A percentile compares a stretch with the other conserved stretches of the same genome.
These are phyloP conservation scores for Palythoa grandiflora DNA, from an alignment of 92 coral and sea anemone species.

Conservation along the genomic window DNA sequence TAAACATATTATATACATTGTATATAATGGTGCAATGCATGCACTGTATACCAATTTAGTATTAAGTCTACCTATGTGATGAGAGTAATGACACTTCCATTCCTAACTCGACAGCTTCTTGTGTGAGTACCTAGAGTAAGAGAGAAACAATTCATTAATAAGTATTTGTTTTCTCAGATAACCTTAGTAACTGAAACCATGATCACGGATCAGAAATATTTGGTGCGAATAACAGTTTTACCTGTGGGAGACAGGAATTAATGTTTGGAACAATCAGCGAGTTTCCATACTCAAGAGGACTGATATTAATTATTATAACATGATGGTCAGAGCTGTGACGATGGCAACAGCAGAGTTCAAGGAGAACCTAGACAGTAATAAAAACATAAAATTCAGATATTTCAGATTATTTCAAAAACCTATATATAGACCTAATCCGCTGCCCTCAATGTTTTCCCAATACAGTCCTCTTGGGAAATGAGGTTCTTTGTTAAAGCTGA, in stretches of 20 bases:
- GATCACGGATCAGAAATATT: neutral
- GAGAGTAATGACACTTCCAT: constrained; percentile 82
- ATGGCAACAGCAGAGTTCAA: constrained; percentile 78
- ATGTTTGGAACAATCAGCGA: constrained; percentile 85
- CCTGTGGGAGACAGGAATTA: constrained; percentile 90
- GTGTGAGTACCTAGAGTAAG: constrained; percentile 76
- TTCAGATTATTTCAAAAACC: no score
- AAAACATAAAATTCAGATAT: neutral
- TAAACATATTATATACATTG: no score
- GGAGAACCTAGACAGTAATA: constrained; percentile 67
- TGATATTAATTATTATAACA: constrained; percentile 83
- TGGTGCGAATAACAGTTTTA: neutral
- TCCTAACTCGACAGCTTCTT: constrained; percentile 73
- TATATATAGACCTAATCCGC: no score
- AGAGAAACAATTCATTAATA: neutral
- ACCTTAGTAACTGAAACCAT: no score
- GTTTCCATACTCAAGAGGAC: constrained; percentile 95
- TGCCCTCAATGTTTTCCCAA: no score
- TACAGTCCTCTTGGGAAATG: no score
- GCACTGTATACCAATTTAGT: neutral
- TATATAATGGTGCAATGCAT: no score
- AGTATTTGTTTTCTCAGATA: neutral
- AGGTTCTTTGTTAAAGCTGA: no score
- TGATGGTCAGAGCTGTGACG: constrained; percentile 48
- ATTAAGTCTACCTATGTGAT: constrained; percentile 77